Conservation (phyloP, 2,888 invertebrate species). For the Lapara coniferarum region DNA sequence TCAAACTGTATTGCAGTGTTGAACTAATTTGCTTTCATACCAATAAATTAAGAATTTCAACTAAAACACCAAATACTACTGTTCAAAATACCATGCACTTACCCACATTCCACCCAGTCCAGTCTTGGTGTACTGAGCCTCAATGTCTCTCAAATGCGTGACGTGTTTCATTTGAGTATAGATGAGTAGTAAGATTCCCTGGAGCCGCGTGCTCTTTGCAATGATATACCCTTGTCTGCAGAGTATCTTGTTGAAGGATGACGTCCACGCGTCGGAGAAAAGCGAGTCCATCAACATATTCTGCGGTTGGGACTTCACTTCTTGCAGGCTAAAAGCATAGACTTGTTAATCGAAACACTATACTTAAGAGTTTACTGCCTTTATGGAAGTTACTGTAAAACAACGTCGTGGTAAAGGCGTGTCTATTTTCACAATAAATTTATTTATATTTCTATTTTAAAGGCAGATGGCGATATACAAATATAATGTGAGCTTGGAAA, state of each 20-base stretch:
- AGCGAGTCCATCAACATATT: constrained; percentile 91
- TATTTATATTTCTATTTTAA: too few species aligned
- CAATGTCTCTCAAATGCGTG: constrained; percentile 91
- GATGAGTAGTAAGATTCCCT: constrained; percentile 91
- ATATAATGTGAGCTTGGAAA: too few species aligned
- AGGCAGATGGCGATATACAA: too few species aligned
- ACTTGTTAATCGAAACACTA: not conserved
- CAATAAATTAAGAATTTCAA: not conserved
- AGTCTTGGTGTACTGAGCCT: constrained; percentile 94
- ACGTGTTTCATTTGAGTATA: constrained; percentile 92
- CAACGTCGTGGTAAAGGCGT: too few species aligned
- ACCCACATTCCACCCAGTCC: constrained; percentile 97
- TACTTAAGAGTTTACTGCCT: too few species aligned
- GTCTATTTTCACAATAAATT: too few species aligned
- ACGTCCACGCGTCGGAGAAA: constrained; percentile 94
- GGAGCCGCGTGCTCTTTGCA: constrained; percentile 91
- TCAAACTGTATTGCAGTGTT: too few species aligned
- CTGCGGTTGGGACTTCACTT: constrained; percentile 94
- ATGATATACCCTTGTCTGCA: constrained; percentile 88
- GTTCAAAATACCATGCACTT: constrained; percentile 56
- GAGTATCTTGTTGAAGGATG: constrained; percentile 87
- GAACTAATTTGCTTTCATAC: too few species aligned
- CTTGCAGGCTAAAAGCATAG: constrained; percentile 87
- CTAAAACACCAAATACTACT: not conserved
- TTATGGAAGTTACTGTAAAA: too few species aligned